Conservation (phyloP, 2,888 invertebrate genomes). For the Lacanobia oleracea region DNA sequence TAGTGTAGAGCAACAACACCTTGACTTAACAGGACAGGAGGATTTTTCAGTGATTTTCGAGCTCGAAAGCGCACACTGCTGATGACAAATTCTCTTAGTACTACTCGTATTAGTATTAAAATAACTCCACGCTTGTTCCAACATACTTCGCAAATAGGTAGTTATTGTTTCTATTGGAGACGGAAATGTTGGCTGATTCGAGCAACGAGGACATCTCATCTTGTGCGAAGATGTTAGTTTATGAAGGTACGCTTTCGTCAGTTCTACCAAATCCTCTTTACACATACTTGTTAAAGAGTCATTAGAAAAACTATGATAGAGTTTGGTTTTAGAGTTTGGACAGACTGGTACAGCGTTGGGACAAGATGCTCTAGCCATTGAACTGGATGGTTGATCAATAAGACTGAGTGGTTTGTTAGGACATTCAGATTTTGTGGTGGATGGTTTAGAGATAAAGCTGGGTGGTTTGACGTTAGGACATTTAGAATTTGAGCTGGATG, state of each 20-base stretch:
- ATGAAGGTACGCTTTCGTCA: slow-evolving; percentile 24
- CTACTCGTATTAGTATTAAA: slow-evolving; percentile 1
- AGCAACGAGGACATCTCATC: slow-evolving; percentile 29
- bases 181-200: slow-evolving; percentile 10
- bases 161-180: slow-evolving; percentile 3
- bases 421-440: neutral
- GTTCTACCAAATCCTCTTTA: slow-evolving; percentile 37
- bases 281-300: slow-evolving; percentile 38
- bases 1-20: slow-evolving; percentile 8
- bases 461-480: neutral
- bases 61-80: neutral
- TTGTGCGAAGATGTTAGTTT: slow-evolving; percentile 37
- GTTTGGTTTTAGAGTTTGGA: slow-evolving; percentile 10
- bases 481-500: neutral
- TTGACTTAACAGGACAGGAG: neutral
- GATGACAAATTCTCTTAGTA: neutral
- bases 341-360: neutral
- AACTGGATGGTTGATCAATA: neutral
- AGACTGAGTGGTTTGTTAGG: neutral
- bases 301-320: slow-evolving; percentile 23
- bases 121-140: slow-evolving; percentile 48
- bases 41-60: slow-evolving; percentile 2
- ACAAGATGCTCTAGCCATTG: neutral
- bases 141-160: slow-evolving; percentile 25
- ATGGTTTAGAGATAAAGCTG: neutral